These are phyloP conservation scores for Salarias fasciatus DNA, from an alignment of 2,797 vertebrate species.

Conservation along the genomic window DNA sequence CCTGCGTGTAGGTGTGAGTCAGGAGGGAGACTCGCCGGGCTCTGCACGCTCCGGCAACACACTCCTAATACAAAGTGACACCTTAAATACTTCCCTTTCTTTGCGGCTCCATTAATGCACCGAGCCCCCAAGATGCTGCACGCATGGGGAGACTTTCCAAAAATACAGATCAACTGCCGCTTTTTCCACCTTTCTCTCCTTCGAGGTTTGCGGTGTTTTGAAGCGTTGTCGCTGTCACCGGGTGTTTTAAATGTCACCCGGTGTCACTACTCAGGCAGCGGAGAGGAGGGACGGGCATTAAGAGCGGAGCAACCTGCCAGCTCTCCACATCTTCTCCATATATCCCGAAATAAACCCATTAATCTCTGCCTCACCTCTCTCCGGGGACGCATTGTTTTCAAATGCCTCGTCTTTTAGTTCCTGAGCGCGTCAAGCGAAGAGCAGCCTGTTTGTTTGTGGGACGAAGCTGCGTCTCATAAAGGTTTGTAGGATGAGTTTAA, in stretches of 20 bases:
- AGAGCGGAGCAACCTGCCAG: conserved; percentile 45
- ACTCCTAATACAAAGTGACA: conserved; percentile 43
- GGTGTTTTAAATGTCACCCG: conserved; percentile 66
- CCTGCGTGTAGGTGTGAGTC: conserved; percentile 45
- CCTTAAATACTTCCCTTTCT: conserved; percentile 45
- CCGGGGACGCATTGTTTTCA: conserved; percentile 35
- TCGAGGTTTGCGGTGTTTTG: conserved; percentile 50
- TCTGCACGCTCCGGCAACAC: conserved; percentile 14
- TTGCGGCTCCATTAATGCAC: conserved; percentile 31
- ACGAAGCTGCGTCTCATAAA: neutral
- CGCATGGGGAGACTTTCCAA: conserved; percentile 32
- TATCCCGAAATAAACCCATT: conserved; percentile 57
- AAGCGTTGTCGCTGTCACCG: conserved; percentile 53
- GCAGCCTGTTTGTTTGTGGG: conserved; percentile 20
- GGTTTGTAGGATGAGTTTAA: conserved; percentile 7
- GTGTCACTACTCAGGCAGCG: conserved; percentile 44
- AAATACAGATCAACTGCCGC: conserved; percentile 38
- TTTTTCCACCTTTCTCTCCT: conserved; percentile 18
- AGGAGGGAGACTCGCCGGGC: conserved; percentile 11
- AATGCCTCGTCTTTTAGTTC: conserved; percentile 31
- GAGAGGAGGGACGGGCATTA: conserved; percentile 37
- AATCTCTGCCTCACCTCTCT: conserved; percentile 54
- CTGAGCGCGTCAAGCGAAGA: conserved; percentile 4
- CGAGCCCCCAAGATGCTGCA: conserved; percentile 40
- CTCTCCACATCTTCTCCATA: conserved; percentile 18